Evolutionary conservation across 2,113 vertebrate species (phyloP).

Genomic region (Aptenodytes forsteri): DNA sequence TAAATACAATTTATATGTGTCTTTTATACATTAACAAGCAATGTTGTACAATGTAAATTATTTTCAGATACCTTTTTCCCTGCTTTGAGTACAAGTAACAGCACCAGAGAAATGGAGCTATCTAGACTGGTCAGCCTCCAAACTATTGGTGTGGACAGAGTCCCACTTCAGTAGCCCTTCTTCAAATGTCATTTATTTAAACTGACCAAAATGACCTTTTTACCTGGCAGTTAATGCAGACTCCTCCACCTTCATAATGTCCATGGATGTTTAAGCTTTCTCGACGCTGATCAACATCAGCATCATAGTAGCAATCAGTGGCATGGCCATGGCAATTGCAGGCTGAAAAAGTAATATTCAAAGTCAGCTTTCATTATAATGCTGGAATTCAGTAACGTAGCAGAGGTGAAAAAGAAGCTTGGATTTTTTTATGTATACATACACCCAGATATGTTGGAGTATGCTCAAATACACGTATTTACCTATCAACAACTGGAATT

Average conservation of each 20-base stretch:
- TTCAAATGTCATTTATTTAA: neutral
- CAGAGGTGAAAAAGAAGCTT: neutral
- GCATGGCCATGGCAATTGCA: conserved; percentile 95
- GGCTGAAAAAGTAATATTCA: conserved; percentile 69
- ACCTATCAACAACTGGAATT: neutral
- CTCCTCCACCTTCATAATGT: conserved; percentile 87
- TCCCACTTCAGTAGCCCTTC: neutral
- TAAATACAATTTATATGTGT: neutral
- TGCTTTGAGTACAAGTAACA: neutral
- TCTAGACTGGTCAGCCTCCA: neutral
- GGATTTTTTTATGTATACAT: neutral
- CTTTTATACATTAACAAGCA: neutral
- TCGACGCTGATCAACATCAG: conserved; percentile 77
- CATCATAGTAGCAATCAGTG: conserved; percentile 89
- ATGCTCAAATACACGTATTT: neutral
- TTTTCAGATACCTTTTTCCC: neutral
- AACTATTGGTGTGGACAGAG: neutral
- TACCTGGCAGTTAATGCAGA: conserved; percentile 95
- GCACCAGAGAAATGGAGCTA: neutral
- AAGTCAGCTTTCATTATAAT: neutral
- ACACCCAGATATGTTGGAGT: neutral
- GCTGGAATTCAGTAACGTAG: neutral
- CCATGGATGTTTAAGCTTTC: conserved; percentile 87
- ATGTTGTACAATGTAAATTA: neutral
- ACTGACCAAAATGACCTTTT: neutral